phyloP scores from a whole-genome alignment of 2,113 vertebrate species.

The Arenaria interpres region DNA sequence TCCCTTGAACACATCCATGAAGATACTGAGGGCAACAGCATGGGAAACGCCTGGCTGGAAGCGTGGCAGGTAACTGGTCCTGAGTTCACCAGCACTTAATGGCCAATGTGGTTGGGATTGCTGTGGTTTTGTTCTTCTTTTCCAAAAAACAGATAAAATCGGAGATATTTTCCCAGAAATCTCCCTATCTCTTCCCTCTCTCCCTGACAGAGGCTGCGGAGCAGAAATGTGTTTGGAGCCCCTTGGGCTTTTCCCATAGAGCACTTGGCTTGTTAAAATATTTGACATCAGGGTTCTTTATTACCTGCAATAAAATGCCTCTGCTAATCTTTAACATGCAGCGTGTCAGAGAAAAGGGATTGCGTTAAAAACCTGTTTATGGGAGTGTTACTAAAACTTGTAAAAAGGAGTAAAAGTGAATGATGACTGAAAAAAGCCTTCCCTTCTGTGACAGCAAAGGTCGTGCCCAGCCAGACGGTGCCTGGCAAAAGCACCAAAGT shows the following conservation, averaged over 20 bases:
- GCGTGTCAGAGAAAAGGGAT: conserved; percentile 30
- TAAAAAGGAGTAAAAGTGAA: conserved; percentile 41
- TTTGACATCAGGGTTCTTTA: conserved; percentile 54
- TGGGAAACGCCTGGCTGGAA: background rate
- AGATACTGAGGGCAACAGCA: too few species aligned
- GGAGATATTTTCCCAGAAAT: conserved; percentile 18
- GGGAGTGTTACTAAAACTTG: conserved; percentile 14
- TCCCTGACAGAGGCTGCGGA: background rate
- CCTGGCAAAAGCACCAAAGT: background rate
- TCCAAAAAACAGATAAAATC: background rate
- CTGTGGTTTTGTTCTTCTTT: background rate
- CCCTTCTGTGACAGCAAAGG: background rate
- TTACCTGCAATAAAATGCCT: conserved; percentile 57
- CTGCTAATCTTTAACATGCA: conserved; percentile 63
- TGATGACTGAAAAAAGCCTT: background rate
- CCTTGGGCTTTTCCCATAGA: conserved; percentile 33
- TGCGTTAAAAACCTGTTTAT: conserved; percentile 54
- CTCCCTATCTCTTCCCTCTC: background rate
- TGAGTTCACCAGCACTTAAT: background rate
- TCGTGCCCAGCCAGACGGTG: background rate
- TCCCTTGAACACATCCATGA: background rate
- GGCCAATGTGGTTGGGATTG: background rate
- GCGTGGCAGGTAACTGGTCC: background rate
- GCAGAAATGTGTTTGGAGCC: background rate
- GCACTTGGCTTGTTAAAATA: conserved; percentile 33